Evolutionary conservation across 2,888 invertebrate species (phyloP), one percentile per base, ranked within the genome.

Genomic region (Amaurobius ferox): DNA sequence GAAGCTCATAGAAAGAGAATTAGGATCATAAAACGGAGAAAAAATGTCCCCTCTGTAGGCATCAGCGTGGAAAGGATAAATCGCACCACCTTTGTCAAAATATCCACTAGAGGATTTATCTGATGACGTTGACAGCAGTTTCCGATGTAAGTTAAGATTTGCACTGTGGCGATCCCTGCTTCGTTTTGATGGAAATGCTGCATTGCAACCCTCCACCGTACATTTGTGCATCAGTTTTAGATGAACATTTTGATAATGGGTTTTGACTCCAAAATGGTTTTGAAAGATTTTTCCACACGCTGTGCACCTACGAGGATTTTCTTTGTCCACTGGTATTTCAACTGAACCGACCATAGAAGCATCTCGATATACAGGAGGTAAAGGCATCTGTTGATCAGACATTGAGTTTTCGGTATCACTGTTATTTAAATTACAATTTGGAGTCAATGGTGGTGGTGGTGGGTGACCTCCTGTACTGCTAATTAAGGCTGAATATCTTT

Each of bases 191-290:
- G 97, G 96, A 91, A 98, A 98, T 0, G 97, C 96, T 0, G 98
- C 98, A 92, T 96, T 96, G 91, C 98, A 98, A 0, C 98, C 97
- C 89, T 97, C 97, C 40, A 97, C 95, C 90, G 95, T 96, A 92
- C 98, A 98, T 91, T 96, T 96, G 92, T 98, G 98, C 95, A 97
- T 96, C 86, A 98, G 92, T 92, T 98, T 98, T 77, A 98, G 94
- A 92, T 98, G 98, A 11, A 97, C 96, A 91, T 96, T 98, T 92
- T 97, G 97, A 91, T 97, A 98, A 91, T 98, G 98, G 0, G 96
- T 96, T 92, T 97, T 98, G 29, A 98, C 94, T 71, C 96, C 95
- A 91, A 97, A 97, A 90, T 96, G 95, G 90, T 97, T 98, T 91
- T 96, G 97, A 92, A 98, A 98, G 90, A 96, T 94, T 92, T 97